Percentiles rank a stretch among this genome's conserved stretches.
Conservation (phyloP, 2,888 invertebrate species). For the Leucophenga montana region DNA sequence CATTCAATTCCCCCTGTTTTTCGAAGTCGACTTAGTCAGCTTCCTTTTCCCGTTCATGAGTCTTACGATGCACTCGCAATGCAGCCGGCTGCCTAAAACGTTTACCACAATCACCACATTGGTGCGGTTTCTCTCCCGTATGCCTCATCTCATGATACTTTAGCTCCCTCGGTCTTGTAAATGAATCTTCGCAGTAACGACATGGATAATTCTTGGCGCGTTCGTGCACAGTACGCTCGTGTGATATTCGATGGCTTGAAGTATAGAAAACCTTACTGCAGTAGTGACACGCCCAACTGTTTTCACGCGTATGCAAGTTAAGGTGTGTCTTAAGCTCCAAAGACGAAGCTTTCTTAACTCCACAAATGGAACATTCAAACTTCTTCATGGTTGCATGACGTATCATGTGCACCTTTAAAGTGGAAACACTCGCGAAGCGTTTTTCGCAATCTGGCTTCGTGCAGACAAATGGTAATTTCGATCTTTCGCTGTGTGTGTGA, state of each 20-base stretch:
- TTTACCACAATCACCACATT: conserved; percentile 61
- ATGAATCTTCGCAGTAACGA: conserved; percentile 60
- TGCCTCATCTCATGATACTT: conserved; percentile 71
- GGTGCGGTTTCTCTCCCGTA: conserved; percentile 68
- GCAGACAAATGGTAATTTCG: conserved; percentile 60
- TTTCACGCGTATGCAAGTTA: conserved; percentile 67
- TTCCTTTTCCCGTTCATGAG: conserved; percentile 49
- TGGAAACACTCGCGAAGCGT: neutral
- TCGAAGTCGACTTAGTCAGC: neutral
- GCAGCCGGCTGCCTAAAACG: conserved; percentile 64
- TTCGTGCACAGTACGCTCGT: too few relatives aligned
- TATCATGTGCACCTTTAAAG: conserved; percentile 63
- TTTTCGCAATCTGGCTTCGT: conserved; percentile 48
- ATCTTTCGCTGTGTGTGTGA: conserved; percentile 60
- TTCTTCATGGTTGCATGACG: conserved; percentile 69
- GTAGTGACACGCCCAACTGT: conserved; percentile 61
- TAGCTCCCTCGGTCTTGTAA: conserved; percentile 65
- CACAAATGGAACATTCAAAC: conserved; percentile 65
- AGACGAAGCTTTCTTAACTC: conserved; percentile 63
- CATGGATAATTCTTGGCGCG: conserved; percentile 63
- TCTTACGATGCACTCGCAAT: conserved; percentile 62
- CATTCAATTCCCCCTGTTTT: neutral
- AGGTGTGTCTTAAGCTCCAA: conserved; percentile 66
- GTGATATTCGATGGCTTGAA: conserved; percentile 62
- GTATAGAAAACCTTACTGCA: conserved; percentile 65